Evolutionary conservation across 2,113 vertebrate species (phyloP).

Genomic region (Oncorhynchus kisutch): DNA sequence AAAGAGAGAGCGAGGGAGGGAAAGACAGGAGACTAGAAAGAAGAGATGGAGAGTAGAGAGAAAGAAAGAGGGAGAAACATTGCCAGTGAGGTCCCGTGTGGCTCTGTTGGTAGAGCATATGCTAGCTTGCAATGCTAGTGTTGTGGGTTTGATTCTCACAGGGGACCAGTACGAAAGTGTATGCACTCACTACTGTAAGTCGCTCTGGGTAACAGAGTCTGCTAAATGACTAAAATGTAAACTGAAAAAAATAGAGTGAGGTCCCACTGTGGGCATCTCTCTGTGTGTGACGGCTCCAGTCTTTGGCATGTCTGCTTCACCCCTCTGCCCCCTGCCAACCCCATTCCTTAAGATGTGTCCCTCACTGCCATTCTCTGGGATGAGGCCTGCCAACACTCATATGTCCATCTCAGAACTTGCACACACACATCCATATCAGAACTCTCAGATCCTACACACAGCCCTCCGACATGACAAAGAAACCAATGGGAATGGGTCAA

Average conservation of each 20-base stretch:
- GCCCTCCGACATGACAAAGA: not conserved
- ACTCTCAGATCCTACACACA: not conserved
- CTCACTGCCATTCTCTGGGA: not conserved
- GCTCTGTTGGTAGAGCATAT: no score
- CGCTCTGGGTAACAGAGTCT: no score
- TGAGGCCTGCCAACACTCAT: not conserved
- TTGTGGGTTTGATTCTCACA: no score
- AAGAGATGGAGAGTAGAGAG: not conserved
- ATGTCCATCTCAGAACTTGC: not conserved
- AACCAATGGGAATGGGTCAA: not conserved
- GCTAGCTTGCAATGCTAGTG: no score
- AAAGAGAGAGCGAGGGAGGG: not conserved
- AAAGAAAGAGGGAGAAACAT: not conserved
- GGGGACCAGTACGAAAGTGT: no score
- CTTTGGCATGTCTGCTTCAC: slow-evolving; percentile 28
- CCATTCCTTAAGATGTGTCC: slow-evolving; percentile 17
- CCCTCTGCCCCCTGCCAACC: slow-evolving; percentile 36
- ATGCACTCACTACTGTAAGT: no score
- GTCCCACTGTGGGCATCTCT: not conserved
- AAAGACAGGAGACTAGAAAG: not conserved
- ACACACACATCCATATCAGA: not conserved
- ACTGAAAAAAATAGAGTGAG: not conserved
- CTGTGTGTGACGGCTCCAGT: slow-evolving; percentile 19
- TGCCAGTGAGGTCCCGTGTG: not conserved
- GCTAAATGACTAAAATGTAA: no score